Conservation (phyloP, 2,113 vertebrate genomes). For the Barnardius zonarius region DNA sequence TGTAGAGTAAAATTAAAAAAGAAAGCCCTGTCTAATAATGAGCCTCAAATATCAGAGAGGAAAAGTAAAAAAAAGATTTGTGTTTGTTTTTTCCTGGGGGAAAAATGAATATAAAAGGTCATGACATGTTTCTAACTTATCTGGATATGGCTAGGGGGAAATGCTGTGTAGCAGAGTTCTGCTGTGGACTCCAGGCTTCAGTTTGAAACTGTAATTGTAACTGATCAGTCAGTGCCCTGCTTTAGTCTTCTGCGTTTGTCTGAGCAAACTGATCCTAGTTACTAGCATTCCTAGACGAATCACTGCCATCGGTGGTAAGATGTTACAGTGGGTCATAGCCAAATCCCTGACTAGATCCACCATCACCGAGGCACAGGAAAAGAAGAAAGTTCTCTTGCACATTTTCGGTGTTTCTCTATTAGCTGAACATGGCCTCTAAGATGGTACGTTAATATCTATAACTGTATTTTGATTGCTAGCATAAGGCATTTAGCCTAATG, state of each 20-base stretch:
- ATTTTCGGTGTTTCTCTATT: background rate
- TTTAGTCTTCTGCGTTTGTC: background rate
- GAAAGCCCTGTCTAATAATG: background rate
- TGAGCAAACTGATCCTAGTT: background rate
- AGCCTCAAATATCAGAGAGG: background rate
- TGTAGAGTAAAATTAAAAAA: background rate
- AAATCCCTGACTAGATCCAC: background rate
- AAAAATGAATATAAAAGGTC: conserved; percentile 11
- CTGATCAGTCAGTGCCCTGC: background rate
- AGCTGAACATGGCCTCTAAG: background rate
- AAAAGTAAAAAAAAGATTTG: background rate
- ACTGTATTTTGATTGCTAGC: background rate
- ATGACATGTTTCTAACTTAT: background rate
- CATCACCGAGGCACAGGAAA: fast-evolving
- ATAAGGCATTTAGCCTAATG: background rate
- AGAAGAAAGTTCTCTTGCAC: background rate
- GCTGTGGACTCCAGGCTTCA: background rate
- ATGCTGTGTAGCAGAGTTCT: background rate
- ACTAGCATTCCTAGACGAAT: background rate
- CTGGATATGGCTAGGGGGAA: conserved; percentile 23
- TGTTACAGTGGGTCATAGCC: fast-evolving
- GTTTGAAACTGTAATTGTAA: background rate
- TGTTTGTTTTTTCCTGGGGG: background rate
- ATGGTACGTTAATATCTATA: background rate
- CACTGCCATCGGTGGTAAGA: background rate